Base-by-base conservation (phyloP, 2,888 invertebrate genomes). In the Xylota sylvarum region DNA sequence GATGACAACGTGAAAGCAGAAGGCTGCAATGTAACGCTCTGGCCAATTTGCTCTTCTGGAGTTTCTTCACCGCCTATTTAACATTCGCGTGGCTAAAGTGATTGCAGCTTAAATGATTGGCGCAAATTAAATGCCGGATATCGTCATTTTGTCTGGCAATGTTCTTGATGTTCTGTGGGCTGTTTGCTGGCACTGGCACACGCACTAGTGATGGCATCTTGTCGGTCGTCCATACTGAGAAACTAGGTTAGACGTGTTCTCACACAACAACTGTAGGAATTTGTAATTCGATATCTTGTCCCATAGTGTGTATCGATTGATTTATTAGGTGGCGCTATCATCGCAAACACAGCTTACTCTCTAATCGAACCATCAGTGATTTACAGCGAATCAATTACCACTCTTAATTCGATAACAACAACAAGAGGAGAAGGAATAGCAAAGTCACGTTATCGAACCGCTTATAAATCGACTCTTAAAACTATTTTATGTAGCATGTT, bases 51-150 rank as follows among this genome's bases (percentile, higher is more conserved):
- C 14, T 48, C 52, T 58, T 14, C 37, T 72, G 30, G 32, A 30
- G 43, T 43, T 64, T 48, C 17, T 30, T 43, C 62, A 17, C 65
- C 70, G 43, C 67, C 58, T 69, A 40, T 76, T 72, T 72, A 40
- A 65, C 67, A 60, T 74, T 52, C 77, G 86, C 82, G 82, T 78
- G 82, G 86, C 82, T 56, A 55, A 73, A 78, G 55, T 77, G 77
- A 78, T 77, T 72, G 58, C 81, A 77, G 72, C 48, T 72, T 72
- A 77, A 86, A 73, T 81, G 85, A 86, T 73, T 69, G 82, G 82
- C 52, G 86, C 72, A 86, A 82, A 82, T 81, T 82, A 78, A 86
- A 82, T 86, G 86, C 86, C 86, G 86, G 82, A 86, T 86, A 86
- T 86, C 77, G 69, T 82, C 86, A 86, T 78, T 86, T 86, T 86